These are phyloP conservation scores for Glaucidium brasilianum DNA, from an alignment of 2,113 vertebrate genomes.

Conservation along the genomic window DNA sequence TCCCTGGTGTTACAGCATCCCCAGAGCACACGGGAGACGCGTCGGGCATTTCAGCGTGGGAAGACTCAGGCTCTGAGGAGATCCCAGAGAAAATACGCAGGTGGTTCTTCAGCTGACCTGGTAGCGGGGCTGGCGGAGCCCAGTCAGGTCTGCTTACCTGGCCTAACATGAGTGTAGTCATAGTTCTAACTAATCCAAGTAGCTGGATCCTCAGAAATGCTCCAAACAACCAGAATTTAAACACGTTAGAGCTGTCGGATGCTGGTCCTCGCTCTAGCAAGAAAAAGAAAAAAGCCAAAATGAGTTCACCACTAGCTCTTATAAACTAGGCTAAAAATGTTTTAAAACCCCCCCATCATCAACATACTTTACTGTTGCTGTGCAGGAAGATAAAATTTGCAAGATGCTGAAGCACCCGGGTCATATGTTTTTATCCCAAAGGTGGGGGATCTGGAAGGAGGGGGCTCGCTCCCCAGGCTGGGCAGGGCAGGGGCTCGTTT, in stretches of 20 bases:
- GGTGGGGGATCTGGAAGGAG: neutral
- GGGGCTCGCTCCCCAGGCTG: neutral
- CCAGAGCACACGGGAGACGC: neutral
- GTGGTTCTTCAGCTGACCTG: neutral
- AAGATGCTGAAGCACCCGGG: neutral
- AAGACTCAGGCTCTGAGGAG: neutral
- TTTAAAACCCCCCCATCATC: neutral
- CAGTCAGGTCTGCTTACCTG: neutral
- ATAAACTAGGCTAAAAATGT: neutral
- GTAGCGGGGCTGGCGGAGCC: neutral
- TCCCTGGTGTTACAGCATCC: neutral
- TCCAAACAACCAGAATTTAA: neutral
- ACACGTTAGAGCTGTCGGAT: neutral
- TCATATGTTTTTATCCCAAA: neutral
- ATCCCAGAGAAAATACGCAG: neutral
- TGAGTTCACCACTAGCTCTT: neutral
- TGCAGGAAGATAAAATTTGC: neutral
- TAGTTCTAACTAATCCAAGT: neutral
- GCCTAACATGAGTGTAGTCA: neutral
- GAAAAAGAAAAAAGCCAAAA: neutral
- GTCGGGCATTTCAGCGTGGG: accelerated
- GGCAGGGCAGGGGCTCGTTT: neutral
- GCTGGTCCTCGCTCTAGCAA: accelerated
- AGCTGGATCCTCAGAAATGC: neutral
- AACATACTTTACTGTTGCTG: neutral